A percentile compares a stretch with the other conserved stretches of the same genome.
Evolutionary conservation across 2,113 vertebrate genomes (phyloP).

Genomic region (Datnioides undecimradiatus): DNA sequence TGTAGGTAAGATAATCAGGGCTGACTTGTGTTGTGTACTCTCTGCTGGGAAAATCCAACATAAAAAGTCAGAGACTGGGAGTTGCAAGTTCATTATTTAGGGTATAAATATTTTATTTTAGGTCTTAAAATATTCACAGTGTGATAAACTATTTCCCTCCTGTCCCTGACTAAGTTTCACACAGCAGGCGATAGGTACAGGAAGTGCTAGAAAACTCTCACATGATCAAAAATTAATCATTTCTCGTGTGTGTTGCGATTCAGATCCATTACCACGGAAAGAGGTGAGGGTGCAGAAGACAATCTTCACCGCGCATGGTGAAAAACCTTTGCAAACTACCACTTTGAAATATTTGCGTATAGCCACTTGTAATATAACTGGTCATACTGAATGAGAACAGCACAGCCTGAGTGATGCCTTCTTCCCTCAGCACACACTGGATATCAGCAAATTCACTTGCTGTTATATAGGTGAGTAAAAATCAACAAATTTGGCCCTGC

Average conservation of each 20-base stretch:
- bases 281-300: neutral
- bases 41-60: conserved; percentile 29
- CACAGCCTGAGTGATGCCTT: neutral
- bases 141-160: conserved; percentile 39
- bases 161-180: conserved; percentile 15
- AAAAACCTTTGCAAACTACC: neutral
- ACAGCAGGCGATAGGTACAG: neutral
- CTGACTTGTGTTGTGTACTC: conserved; percentile 5
- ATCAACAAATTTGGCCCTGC: conserved; percentile 9
- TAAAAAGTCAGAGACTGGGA: conserved; percentile 14
- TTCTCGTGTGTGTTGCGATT: neutral
- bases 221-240: neutral
- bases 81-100: conserved; percentile 54
- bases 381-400: neutral
- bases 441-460: neutral
- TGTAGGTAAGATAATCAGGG: conserved; percentile 23
- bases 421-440: conserved; percentile 1
- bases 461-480: neutral
- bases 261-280: neutral
- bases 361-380: neutral
- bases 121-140: conserved; percentile 53
- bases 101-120: conserved; percentile 54
- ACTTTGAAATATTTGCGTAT: neutral
- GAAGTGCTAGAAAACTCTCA: conserved; percentile 1
- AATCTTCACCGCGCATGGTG: neutral